phyloP scores from a whole-genome alignment of 2,797 vertebrate genomes.

The Tiaroga cobitis region DNA sequence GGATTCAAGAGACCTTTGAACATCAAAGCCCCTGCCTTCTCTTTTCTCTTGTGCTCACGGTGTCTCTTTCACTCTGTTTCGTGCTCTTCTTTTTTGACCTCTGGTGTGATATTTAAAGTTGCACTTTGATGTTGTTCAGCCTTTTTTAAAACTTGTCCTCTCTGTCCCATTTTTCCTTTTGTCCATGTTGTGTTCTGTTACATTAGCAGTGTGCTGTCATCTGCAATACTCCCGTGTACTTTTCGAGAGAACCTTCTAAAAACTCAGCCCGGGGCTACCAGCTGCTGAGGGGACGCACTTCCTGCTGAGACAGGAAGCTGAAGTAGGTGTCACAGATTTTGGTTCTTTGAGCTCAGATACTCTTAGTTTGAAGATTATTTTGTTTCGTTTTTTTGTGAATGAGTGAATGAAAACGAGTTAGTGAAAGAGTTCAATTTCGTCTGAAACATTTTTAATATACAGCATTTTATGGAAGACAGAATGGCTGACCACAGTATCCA shows the following conservation, averaged over 20 bases:
- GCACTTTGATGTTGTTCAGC: conserved; percentile 50
- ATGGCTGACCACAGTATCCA: neutral
- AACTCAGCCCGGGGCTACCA: neutral
- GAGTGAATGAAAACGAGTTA: neutral
- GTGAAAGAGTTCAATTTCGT: neutral
- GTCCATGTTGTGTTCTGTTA: conserved; percentile 11
- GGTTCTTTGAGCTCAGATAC: neutral
- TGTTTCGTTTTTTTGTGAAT: neutral
- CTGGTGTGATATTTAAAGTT: conserved; percentile 50
- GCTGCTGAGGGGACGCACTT: neutral
- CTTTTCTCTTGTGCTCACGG: conserved; percentile 9
- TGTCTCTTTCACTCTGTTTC: conserved; percentile 34
- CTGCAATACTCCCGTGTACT: neutral
- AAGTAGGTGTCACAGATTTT: neutral
- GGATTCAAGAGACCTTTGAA: conserved; percentile 42
- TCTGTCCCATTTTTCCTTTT: neutral
- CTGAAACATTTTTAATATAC: neutral
- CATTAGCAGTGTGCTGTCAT: conserved; percentile 12
- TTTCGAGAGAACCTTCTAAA: conserved; percentile 1
- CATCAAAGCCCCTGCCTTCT: conserved; percentile 40
- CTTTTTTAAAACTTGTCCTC: conserved; percentile 13
- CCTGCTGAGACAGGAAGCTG: conserved; percentile 5
- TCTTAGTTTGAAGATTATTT: neutral
- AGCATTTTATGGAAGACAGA: neutral
- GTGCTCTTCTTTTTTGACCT: conserved; percentile 14